Evolutionary conservation across 2,797 vertebrate species (phyloP).

Genomic region (Galago senegalensis): DNA sequence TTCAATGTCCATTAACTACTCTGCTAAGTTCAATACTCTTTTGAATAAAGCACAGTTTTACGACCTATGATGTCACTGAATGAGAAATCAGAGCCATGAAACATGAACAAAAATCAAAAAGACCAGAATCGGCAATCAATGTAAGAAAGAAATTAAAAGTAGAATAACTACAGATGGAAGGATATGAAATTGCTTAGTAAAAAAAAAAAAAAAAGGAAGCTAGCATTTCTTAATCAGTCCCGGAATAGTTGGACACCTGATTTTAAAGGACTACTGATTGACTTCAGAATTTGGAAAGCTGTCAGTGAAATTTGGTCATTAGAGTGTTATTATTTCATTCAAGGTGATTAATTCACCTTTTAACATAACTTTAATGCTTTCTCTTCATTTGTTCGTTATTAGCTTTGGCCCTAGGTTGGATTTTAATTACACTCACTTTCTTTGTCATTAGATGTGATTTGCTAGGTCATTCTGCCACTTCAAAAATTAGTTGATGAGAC

Average conservation of each 20-base stretch:
- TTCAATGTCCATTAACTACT: neutral
- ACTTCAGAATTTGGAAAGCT: conserved; percentile 67
- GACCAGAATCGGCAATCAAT: conserved; percentile 48
- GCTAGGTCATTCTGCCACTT: conserved; percentile 72
- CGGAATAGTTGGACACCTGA: conserved; percentile 23
- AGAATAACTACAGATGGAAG: conserved; percentile 16
- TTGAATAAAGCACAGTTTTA: conserved; percentile 51
- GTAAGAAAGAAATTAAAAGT: conserved; percentile 41
- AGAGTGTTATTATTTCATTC: conserved; percentile 66
- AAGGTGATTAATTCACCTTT: conserved; percentile 78
- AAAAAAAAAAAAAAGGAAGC: conserved; percentile 40
- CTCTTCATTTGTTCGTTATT: conserved; percentile 77
- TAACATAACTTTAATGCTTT: conserved; percentile 74
- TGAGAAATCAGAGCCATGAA: conserved; percentile 55
- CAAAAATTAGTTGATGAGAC: conserved; percentile 72
- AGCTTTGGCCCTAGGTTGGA: conserved; percentile 71
- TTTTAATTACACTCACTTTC: conserved; percentile 77
- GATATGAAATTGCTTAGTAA: conserved; percentile 1
- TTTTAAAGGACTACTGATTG: conserved; percentile 59
- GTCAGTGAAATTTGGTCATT: conserved; percentile 67
- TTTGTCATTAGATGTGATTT: conserved; percentile 76
- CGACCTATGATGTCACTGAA: conserved; percentile 18
- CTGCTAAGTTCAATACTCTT: conserved; percentile 26
- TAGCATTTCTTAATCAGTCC: conserved; percentile 47
- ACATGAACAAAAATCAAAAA: conserved; percentile 50